These are phyloP conservation scores for Nebria brevicollis DNA, from an alignment of 2,888 invertebrate species.

Conservation along the genomic window DNA sequence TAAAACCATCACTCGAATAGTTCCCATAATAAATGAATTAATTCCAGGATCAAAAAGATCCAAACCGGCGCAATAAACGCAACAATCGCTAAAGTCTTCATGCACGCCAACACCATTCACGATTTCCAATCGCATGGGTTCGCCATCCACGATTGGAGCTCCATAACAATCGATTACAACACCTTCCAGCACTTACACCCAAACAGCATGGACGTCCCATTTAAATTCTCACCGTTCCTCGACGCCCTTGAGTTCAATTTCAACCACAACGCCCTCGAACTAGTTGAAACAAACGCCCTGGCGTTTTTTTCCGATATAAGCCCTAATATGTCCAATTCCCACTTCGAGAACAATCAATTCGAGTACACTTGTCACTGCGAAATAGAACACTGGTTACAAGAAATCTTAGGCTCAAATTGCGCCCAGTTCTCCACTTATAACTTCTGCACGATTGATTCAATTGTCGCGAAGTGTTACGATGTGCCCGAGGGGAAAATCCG, in stretches of 20 bases:
- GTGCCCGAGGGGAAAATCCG: slow-evolving; percentile 72
- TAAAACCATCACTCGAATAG: background rate
- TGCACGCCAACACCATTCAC: slow-evolving; percentile 71
- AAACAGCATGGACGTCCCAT: slow-evolving; percentile 59
- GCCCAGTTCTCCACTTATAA: slow-evolving; percentile 67
- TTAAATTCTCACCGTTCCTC: slow-evolving; percentile 51
- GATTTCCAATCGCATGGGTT: slow-evolving; percentile 70
- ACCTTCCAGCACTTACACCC: slow-evolving; percentile 69
- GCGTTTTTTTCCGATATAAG: slow-evolving; percentile 69
- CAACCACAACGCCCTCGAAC: slow-evolving; percentile 67
- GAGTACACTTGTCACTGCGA: slow-evolving; percentile 73
- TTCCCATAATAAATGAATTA: background rate
- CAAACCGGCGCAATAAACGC: slow-evolving; percentile 72
- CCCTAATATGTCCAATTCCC: slow-evolving; percentile 61
- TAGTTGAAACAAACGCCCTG: slow-evolving; percentile 67
- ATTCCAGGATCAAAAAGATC: slow-evolving; percentile 71
- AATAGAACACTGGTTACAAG: slow-evolving; percentile 68
- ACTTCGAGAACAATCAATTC: slow-evolving; percentile 71
- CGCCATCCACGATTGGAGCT: slow-evolving; percentile 73
- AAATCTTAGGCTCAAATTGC: slow-evolving; percentile 60
- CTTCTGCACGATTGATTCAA: slow-evolving; percentile 70
- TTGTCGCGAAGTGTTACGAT: slow-evolving; percentile 73
- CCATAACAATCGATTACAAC: slow-evolving; percentile 72
- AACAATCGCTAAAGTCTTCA: slow-evolving; percentile 70
- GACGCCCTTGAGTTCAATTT: slow-evolving; percentile 63